Conservation (phyloP, 2,888 invertebrate species). For the Eilema depressum region DNA sequence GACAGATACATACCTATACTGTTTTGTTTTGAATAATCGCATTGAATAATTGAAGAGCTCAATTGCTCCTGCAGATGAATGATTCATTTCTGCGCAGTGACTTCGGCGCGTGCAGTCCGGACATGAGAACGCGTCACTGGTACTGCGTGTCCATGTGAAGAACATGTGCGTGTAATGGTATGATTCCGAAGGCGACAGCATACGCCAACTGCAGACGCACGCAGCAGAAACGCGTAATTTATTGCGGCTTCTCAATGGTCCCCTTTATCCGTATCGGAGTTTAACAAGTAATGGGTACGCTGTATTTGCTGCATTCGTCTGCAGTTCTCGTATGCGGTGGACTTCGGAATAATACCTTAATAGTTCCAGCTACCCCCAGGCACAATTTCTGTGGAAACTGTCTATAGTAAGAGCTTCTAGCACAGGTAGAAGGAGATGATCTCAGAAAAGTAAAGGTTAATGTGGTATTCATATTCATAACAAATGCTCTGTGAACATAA, state of each 20-base stretch:
- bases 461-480: background rate
- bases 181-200: too few species aligned
- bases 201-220: too few species aligned
- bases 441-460: background rate
- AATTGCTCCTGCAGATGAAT: background rate
- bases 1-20: too few species aligned
- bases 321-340: too few species aligned
- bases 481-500: background rate
- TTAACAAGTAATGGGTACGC: too few species aligned
- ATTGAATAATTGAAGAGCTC: background rate
- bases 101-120: background rate
- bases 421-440: background rate
- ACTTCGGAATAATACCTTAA: too few species aligned
- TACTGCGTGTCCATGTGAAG: background rate
- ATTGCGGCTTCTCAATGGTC: too few species aligned
- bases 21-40: background rate
- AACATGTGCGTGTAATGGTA: background rate
- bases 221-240: too few species aligned
- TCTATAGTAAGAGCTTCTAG: background rate
- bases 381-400: background rate
- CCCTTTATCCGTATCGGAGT: too few species aligned
- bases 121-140: background rate
- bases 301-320: too few species aligned
- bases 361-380: background rate
- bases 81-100: conserved; percentile 1